Evolutionary conservation across 2,888 invertebrate genomes (phyloP).

Genomic region (Erannis defoliaria): DNA sequence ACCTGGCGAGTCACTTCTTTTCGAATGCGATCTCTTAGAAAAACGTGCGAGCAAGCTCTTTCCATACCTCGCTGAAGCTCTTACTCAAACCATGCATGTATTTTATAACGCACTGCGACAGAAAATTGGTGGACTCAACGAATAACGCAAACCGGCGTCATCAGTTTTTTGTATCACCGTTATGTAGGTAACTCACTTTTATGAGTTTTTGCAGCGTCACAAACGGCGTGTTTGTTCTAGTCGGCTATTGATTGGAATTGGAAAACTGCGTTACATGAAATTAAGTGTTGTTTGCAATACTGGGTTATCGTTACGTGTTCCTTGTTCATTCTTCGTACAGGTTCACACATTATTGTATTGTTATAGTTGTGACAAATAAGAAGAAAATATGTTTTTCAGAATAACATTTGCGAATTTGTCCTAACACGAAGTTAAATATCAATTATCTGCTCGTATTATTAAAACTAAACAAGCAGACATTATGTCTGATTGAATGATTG

Average conservation of each 20-base stretch:
- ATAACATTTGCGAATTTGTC: no score
- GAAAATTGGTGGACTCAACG: conserved; percentile 24
- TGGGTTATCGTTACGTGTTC: conserved; percentile 19
- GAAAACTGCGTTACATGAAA: conserved; percentile 34
- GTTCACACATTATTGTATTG: no score
- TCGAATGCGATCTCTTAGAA: no score
- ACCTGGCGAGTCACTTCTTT: no score
- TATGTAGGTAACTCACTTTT: conserved; percentile 41
- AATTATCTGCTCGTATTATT: no score
- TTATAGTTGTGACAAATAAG: no score
- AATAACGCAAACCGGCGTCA: conserved; percentile 39
- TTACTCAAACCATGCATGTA: conserved; percentile 3
- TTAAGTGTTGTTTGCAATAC: conserved; percentile 30
- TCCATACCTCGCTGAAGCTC: background rate
- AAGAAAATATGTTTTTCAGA: no score
- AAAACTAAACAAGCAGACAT: no score
- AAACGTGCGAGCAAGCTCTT: no score
- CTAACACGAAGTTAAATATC: no score
- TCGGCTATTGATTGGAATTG: conserved; percentile 43
- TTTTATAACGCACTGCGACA: conserved; percentile 22
- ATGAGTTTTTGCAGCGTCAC: conserved; percentile 39
- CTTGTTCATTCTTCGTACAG: background rate
- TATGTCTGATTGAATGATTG: no score
- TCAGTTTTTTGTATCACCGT: conserved; percentile 39
- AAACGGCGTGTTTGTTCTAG: conserved; percentile 41